A percentile compares a stretch with the other conserved stretches of the same genome.
phyloP scores from a whole-genome alignment of 2,113 vertebrate species.

The Thamnophis sirtalis region DNA sequence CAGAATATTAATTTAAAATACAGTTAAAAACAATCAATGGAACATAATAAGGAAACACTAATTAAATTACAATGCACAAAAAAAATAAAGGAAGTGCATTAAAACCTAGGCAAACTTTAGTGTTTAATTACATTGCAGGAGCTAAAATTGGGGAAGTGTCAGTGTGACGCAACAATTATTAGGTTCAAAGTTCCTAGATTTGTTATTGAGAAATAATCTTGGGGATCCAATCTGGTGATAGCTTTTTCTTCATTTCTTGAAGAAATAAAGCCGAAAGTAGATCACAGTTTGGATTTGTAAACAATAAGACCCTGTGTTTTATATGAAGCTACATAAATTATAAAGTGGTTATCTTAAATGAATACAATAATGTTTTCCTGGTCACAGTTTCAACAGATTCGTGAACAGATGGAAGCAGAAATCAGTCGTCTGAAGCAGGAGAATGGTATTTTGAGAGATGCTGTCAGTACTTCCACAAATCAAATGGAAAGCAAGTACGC shows the following conservation, averaged over 20 bases:
- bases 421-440: slow-evolving; percentile 93
- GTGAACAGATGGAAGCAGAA: slow-evolving; percentile 92
- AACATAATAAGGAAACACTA: background rate
- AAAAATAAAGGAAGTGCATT: background rate
- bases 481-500: slow-evolving; percentile 98
- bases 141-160: background rate
- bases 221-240: background rate
- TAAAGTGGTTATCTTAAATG: background rate
- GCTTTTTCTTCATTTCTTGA: background rate
- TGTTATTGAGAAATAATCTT: background rate
- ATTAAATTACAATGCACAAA: background rate
- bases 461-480: slow-evolving; percentile 94
- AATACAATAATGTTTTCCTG: background rate
- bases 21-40: background rate
- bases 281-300: background rate
- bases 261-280: background rate
- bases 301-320: background rate
- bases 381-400: slow-evolving; percentile 85
- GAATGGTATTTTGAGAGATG: slow-evolving; percentile 93
- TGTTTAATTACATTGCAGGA: background rate
- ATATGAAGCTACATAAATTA: background rate
- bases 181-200: background rate
- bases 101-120: background rate
- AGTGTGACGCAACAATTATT: background rate
- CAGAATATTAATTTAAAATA: background rate